A percentile compares a stretch with the other conserved stretches of the same genome.
Evolutionary conservation across 2,113 vertebrate species (phyloP).

Genomic region (Erythrocercus mccallii): DNA sequence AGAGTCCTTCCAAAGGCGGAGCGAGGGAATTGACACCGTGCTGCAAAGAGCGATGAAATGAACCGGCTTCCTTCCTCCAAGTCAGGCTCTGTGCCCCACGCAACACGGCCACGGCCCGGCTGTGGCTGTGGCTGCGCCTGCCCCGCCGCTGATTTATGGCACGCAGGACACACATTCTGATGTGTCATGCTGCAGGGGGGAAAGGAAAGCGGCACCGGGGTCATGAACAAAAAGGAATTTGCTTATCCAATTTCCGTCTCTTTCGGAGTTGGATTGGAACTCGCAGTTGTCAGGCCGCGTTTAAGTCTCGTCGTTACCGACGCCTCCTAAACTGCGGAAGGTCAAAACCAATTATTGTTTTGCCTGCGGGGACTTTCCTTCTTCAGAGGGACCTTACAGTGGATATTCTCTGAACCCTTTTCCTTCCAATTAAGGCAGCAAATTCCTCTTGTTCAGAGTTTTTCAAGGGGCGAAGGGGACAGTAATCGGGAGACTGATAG

Average conservation of each 20-base stretch:
- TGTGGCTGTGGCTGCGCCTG: not conserved
- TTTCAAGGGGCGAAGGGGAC: not conserved
- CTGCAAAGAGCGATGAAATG: conserved; percentile 28
- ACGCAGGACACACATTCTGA: conserved; percentile 43
- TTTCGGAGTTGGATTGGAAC: conserved; percentile 55
- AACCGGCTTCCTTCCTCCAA: not conserved
- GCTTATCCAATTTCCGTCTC: conserved; percentile 69
- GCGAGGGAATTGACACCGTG: not conserved
- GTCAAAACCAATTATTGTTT: conserved; percentile 70
- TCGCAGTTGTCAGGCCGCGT: conserved; percentile 61
- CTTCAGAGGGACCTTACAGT: conserved; percentile 44
- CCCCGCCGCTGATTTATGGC: not conserved
- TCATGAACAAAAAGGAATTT: conserved; percentile 69
- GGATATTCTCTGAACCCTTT: conserved; percentile 34
- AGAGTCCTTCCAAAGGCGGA: not conserved
- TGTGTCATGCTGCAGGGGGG: conserved; percentile 63
- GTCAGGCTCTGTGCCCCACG: not conserved
- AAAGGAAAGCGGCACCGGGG: conserved; percentile 38
- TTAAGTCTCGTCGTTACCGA: conserved; percentile 52
- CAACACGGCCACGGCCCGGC: not conserved
- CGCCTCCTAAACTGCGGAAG: conserved; percentile 61
- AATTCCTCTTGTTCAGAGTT: not conserved
- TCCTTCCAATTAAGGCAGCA: conserved; percentile 41
- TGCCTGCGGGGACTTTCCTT: conserved; percentile 65
- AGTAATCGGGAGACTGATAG: not conserved